Base-by-base conservation (phyloP, 2,888 invertebrate species). In the Conistra vaccinii region DNA sequence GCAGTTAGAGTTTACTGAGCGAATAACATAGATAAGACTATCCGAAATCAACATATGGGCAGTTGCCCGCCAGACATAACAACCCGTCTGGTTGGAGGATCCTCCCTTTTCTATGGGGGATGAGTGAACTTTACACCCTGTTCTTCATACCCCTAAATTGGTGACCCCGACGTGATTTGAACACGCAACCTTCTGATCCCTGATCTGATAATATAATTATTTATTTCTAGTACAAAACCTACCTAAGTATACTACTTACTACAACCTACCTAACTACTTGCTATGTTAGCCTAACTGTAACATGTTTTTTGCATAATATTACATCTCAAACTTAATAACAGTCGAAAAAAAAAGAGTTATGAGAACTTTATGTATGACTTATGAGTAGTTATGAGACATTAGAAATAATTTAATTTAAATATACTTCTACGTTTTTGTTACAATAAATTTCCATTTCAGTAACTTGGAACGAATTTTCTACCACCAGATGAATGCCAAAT, bases 121-220 rank as follows among this genome's bases (percentile, higher is more conserved):
- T 63, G 20, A 42, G 20, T 45, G 26, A 42, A 29, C 4, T 63
- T 29, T 63, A 63, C 7, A 45, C 23, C 45, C 29, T 29, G 42
- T 29, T 63, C 23, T 14, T 63, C 45, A 29, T 29, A 7, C 45
- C 7, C 0, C 23, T 29, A 14, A 0, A 65, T 23, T 65, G 45
- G 63, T 98, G 98, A 98, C 98, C 98, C 98, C 98, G 98, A 98
- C 98, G 98, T 98, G 98, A 98, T 98, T 98, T 98, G 98, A 98
- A 98, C 98, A 98, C 98, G 98, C 98, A 98, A 98, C 98, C 98
- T 98, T 98, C 98, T 98, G 98, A 98, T 45, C n/a, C n/a, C n/a
- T n/a, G n/a, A n/a, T n/a, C n/a, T n/a, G n/a, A n/a, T n/a, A n/a
- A n/a, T n/a, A n/a, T n/a, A n/a, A n/a, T 66, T 20, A 32, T 45